phyloP scores from a whole-genome alignment of 1,140 invertebrate genomes.

The Saxidomus purpurata region DNA sequence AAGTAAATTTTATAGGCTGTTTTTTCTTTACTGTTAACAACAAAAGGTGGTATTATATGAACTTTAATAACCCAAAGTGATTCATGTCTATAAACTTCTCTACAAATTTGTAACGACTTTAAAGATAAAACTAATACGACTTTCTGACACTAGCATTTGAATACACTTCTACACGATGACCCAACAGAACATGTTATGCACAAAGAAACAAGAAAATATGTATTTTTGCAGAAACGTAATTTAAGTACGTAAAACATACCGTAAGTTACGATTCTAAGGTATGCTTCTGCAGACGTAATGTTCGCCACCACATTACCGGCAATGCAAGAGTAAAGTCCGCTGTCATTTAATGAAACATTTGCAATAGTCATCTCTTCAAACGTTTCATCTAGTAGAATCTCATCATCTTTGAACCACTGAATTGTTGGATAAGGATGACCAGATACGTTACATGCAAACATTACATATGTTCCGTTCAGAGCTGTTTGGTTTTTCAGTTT shows the following conservation, averaged over 20 bases:
- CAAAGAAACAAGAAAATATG: no score
- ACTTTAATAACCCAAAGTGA: no score
- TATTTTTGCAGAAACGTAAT: no score
- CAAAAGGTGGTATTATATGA: no score
- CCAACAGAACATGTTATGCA: no score
- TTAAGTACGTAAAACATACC: neutral
- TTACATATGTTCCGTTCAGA: neutral
- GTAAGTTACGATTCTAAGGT: neutral
- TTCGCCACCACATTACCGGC: slow-evolving; percentile 43
- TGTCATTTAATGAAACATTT: slow-evolving; percentile 5
- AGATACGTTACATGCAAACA: slow-evolving; percentile 2
- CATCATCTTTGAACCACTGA: slow-evolving; percentile 20
- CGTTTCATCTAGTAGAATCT: neutral
- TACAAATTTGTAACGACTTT: no score
- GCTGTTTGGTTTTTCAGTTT: slow-evolving; percentile 9
- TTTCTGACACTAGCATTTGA: no score
- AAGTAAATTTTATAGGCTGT: neutral
- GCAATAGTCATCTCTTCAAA: neutral
- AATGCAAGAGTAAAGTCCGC: neutral
- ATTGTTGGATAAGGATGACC: slow-evolving; percentile 18
- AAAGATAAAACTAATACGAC: no score
- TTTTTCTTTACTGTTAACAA: no score
- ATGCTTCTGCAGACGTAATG: neutral
- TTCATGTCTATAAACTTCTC: neutral
- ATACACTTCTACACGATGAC: no score